Conservation (phyloP, 2,888 invertebrate genomes). For the Lepetodrilus schrolli region DNA sequence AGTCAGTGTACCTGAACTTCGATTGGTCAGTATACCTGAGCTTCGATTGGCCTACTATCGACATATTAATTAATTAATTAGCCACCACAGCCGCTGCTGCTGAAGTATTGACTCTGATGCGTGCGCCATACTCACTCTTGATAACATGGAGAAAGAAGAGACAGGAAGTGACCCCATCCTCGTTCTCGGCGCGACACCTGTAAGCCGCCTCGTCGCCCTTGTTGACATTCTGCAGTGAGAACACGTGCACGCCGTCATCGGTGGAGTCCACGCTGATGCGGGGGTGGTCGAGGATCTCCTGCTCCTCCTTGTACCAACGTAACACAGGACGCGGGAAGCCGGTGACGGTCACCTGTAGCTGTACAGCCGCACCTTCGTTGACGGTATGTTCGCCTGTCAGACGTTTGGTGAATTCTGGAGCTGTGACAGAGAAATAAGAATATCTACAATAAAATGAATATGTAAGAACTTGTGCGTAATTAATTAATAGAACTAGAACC, state of each 20-base stretch:
- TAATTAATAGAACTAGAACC: too few species aligned
- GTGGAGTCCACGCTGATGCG: slow-evolving; percentile 48
- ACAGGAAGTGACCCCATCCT: slow-evolving; percentile 63
- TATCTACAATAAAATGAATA: too few species aligned
- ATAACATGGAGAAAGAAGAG: slow-evolving; percentile 63
- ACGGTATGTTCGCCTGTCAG: slow-evolving; percentile 59
- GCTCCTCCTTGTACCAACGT: slow-evolving; percentile 61
- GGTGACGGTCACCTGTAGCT: slow-evolving; percentile 56
- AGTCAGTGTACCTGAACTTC: too few species aligned
- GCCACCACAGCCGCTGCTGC: not conserved
- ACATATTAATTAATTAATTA: not conserved
- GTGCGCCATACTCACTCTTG: too few species aligned
- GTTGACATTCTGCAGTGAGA: slow-evolving; percentile 55
- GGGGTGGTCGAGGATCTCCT: slow-evolving; percentile 48
- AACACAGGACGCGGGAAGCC: slow-evolving; percentile 61
- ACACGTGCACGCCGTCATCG: slow-evolving; percentile 52
- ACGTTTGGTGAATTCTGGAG: slow-evolving; percentile 60
- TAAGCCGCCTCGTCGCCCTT: slow-evolving; percentile 66
- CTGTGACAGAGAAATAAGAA: too few species aligned
- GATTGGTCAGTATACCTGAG: too few species aligned
- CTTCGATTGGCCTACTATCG: not conserved
- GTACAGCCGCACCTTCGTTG: slow-evolving; percentile 55
- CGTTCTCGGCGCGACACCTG: slow-evolving; percentile 61
- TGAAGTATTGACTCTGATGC: slow-evolving; percentile 50
- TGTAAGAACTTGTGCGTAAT: too few species aligned